phyloP scores from a whole-genome alignment of 2,797 vertebrate species.

The Enteromius viviparus region DNA sequence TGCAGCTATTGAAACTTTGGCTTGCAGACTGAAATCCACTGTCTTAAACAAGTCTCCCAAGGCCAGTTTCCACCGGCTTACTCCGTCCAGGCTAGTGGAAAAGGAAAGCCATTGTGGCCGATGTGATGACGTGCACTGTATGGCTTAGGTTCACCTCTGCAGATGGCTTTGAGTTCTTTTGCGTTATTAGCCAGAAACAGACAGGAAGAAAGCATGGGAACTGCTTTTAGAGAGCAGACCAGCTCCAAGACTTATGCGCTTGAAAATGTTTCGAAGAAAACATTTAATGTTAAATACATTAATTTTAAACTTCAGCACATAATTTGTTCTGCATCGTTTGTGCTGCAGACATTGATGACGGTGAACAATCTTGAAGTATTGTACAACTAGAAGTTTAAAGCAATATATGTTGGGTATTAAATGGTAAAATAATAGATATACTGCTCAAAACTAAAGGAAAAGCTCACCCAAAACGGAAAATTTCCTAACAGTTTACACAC shows the following conservation, averaged over 20 bases:
- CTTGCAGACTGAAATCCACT: constrained; percentile 53
- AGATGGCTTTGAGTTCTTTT: constrained; percentile 15
- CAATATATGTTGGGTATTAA: not conserved
- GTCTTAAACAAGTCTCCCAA: constrained; percentile 55
- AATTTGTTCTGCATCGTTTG: not conserved
- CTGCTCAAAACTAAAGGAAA: not conserved
- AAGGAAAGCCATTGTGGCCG: constrained; percentile 44
- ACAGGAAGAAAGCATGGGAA: constrained; percentile 44
- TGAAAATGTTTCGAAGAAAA: constrained; percentile 7
- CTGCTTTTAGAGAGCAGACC: constrained; percentile 3
- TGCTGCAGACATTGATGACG: not conserved
- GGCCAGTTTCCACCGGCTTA: constrained; percentile 42
- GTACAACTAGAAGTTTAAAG: not conserved
- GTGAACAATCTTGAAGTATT: not conserved
- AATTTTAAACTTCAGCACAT: not conserved
- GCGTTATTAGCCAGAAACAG: constrained; percentile 15
- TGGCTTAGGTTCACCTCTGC: constrained; percentile 12
- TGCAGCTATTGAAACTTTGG: constrained; percentile 54
- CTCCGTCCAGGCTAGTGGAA: constrained; percentile 49
- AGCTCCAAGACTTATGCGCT: not conserved
- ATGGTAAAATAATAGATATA: not conserved
- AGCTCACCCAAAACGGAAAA: not conserved
- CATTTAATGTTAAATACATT: not conserved
- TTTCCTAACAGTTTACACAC: not conserved
- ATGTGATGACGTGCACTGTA: constrained; percentile 33